These are phyloP conservation scores for Sterrhoptilus dennistouni DNA, from an alignment of 2,113 vertebrate species.

Conservation along the genomic window DNA sequence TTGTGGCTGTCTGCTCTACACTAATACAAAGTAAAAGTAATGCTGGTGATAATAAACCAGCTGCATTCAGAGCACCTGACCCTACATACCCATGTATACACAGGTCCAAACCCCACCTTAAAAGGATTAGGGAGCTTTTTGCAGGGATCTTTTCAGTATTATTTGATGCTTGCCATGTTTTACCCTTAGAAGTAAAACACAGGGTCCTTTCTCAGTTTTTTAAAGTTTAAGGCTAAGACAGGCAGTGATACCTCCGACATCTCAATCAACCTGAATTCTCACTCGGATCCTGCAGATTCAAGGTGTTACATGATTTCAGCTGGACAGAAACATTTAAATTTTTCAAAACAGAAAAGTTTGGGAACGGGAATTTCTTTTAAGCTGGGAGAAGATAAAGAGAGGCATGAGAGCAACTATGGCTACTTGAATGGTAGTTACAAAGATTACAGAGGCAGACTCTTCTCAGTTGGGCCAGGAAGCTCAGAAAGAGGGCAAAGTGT, in stretches of 20 bases:
- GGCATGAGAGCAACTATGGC: background rate
- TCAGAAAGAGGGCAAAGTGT: background rate
- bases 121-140: background rate
- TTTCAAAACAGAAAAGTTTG: background rate
- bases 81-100: background rate
- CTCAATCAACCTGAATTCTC: background rate
- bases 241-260: background rate
- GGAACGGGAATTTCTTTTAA: background rate
- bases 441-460: background rate
- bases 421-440: background rate
- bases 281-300: background rate
- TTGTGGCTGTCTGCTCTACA: background rate
- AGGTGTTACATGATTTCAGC: background rate
- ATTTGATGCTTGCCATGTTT: background rate
- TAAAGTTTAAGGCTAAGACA: background rate
- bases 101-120: background rate
- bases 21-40: background rate
- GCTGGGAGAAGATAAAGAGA: background rate
- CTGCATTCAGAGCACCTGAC: background rate
- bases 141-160: background rate
- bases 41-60: background rate
- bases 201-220: rapidly evolving
- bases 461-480: background rate
- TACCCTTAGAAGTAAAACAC: background rate
- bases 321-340: background rate